Base-by-base conservation (phyloP, 1,140 invertebrate genomes). In the Rhopalosiphum maidis region DNA sequence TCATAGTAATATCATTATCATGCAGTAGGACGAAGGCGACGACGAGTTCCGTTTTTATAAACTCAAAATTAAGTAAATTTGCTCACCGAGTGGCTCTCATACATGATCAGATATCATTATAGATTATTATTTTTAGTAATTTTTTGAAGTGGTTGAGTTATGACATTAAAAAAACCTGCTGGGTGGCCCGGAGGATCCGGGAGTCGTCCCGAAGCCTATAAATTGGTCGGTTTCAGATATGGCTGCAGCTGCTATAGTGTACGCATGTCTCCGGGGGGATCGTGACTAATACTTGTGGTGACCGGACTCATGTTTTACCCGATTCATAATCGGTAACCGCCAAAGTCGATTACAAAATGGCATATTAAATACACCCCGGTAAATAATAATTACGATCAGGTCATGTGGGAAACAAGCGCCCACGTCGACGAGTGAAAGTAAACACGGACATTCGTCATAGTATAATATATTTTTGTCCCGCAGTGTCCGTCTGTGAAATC, bases 391-490 rank as follows among this genome's bases (percentile, higher is more conserved):
- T 91, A 43, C 22, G 11, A 46, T 82, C 90, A 5, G 60, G n/a
- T 77, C 90, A 23, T 54, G 51, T 55, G 88, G 35, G 88, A 37
- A 55, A 89, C 35, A 46, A 91, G 41, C 60, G 30, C 37, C 90
- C 68, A 68, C 60, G 55, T 55, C 41, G 90, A 60, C 54, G 55
- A 60, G 90, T 91, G 90, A 91, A 91, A 91, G 90, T 91, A 91
- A 91, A 91, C 41, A n/a, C 55, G 90, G 35, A 37, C 55, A 91
- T 91, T 91, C 90, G 90, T 91, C 90, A 91, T 91, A 68, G 90
- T n/a, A 15, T 48, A 77, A 77, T 77, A 77, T n/a, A 68, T 77
- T 77, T 77, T 48, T n/a, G 90, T 77, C 90, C 55, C 55, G 60
- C 51, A 30, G 46, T 35, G 90, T 48, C 90, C 41, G 55, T 82